These are phyloP conservation scores for Andrena bicolor DNA, from an alignment of 2,888 invertebrate species.

Conservation along the genomic window DNA sequence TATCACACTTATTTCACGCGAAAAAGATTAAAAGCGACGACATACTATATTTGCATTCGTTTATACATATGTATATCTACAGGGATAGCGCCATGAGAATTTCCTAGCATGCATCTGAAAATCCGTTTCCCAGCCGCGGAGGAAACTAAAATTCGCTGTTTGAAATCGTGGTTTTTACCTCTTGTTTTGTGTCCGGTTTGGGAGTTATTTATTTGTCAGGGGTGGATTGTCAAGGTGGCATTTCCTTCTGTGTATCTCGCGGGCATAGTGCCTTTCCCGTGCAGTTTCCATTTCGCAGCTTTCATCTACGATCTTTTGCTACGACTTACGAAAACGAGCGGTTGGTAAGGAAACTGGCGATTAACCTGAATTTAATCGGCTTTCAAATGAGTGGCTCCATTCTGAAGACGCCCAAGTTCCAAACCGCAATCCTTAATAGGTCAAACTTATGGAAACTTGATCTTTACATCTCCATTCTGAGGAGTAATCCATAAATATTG, in stretches of 20 bases:
- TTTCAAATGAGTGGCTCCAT: slow-evolving; percentile 27
- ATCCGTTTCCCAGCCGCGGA: not conserved
- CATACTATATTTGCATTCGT: no score
- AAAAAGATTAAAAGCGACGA: no score
- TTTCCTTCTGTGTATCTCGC: slow-evolving; percentile 6
- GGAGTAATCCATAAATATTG: no score
- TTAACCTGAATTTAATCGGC: slow-evolving; percentile 52
- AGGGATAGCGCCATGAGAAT: not conserved
- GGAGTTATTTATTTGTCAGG: slow-evolving; percentile 50
- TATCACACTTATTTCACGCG: no score
- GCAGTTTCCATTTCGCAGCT: slow-evolving; percentile 11
- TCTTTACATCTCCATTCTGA: not conserved
- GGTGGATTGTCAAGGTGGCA: slow-evolving; percentile 34
- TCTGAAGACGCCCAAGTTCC: slow-evolving; percentile 24
- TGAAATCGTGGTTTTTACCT: slow-evolving; percentile 30
- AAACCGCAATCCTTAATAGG: slow-evolving; percentile 26
- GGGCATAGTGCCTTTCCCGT: slow-evolving; percentile 11
- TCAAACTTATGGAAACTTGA: not conserved
- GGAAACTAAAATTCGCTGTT: slow-evolving; percentile 9
- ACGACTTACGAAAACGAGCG: not conserved
- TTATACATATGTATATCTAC: no score
- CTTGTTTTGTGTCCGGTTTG: slow-evolving; percentile 15
- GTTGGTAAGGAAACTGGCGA: not conserved
- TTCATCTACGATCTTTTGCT: slow-evolving; percentile 7
- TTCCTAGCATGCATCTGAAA: not conserved